phyloP scores from a whole-genome alignment of 2,113 vertebrate genomes.

The Chloebia gouldiae region DNA sequence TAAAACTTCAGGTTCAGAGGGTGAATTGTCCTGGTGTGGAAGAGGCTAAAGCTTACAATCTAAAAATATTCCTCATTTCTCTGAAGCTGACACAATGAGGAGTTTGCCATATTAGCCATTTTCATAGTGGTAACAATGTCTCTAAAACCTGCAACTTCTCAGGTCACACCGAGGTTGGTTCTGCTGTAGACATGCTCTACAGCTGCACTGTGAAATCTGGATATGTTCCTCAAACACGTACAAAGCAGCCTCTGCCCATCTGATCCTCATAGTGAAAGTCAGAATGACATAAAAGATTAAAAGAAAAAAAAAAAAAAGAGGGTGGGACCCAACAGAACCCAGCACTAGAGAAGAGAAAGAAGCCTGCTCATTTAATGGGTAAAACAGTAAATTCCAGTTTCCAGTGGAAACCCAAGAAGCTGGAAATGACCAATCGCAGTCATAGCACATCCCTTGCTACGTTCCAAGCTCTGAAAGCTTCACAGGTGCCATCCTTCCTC shows the following conservation, averaged over 20 bases:
- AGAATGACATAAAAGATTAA: not conserved
- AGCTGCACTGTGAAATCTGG: not conserved
- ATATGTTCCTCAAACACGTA: fast-evolving
- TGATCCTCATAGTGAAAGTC: not conserved
- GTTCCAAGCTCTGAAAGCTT: not conserved
- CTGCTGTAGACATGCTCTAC: not conserved
- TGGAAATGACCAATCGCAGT: not conserved
- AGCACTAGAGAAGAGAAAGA: not conserved
- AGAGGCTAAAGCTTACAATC: not conserved
- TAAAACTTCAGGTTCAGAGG: slow-evolving; percentile 43
- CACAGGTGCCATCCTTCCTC: not conserved
- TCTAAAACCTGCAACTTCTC: not conserved
- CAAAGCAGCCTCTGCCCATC: not conserved
- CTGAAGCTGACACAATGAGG: not conserved
- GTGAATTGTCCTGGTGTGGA: not conserved
- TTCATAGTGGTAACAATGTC: not conserved
- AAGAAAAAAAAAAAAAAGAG: fast-evolving
- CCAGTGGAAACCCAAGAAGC: not conserved
- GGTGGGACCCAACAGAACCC: not conserved
- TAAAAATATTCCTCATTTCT: not conserved
- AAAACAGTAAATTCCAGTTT: not conserved
- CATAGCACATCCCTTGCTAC: fast-evolving
- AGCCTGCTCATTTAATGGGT: not conserved
- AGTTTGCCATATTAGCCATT: not conserved
- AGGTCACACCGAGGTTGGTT: not conserved